Evolutionary conservation across 2,888 invertebrate genomes (phyloP).

Genomic region (Phortica okadai): DNA sequence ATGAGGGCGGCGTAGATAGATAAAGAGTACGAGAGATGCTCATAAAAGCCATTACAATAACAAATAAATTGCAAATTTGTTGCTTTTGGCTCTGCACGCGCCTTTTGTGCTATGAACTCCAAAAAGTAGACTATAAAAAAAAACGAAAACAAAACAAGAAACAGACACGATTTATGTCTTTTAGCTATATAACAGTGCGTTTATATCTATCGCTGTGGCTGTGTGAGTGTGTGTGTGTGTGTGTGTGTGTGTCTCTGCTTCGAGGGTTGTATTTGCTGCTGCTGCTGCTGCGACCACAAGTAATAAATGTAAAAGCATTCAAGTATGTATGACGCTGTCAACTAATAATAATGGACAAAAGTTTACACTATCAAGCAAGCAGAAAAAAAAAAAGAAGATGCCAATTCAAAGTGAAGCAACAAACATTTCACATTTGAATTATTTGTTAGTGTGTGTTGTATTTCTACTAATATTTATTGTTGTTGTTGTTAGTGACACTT

Average conservation of each 20-base stretch:
- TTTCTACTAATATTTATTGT: neutral
- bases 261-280: slow-evolving; percentile 8
- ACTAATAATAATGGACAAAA: slow-evolving; percentile 20
- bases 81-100: slow-evolving; percentile 41
- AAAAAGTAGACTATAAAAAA: slow-evolving; percentile 57
- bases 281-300: slow-evolving; percentile 21
- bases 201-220: neutral
- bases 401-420: neutral
- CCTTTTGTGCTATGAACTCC: slow-evolving; percentile 34
- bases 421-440: neutral
- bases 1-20: no score
- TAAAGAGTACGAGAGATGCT: no score
- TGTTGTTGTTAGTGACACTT: neutral
- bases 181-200: neutral
- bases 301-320: slow-evolving; percentile 36
- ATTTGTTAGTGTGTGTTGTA: neutral
- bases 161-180: slow-evolving; percentile 58
- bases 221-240: slow-evolving; percentile 12
- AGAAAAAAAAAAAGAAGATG: neutral
- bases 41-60: slow-evolving; percentile 54
- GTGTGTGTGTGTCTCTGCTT: slow-evolving; percentile 12
- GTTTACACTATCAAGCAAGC: slow-evolving; percentile 11
- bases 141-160: slow-evolving; percentile 45
- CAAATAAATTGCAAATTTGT: slow-evolving; percentile 64
- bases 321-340: slow-evolving; percentile 41